Conservation (phyloP, 2,888 invertebrate species). For the Xestia sexstrigata region DNA sequence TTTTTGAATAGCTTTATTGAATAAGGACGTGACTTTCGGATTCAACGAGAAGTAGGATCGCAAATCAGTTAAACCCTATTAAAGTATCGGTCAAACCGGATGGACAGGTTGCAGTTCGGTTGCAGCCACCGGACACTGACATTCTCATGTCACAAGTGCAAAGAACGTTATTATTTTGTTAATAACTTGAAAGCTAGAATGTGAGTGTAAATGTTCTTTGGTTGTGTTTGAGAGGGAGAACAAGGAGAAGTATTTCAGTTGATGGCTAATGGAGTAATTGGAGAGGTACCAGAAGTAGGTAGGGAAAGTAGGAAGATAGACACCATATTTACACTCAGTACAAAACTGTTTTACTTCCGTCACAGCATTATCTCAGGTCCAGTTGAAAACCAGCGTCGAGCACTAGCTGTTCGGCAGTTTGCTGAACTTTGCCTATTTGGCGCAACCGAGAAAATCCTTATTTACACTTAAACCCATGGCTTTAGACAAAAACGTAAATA, state of each 20-base stretch:
- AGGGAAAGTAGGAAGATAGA: neutral
- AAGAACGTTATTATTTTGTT: no score
- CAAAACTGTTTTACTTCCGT: neutral
- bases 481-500: no score
- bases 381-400: neutral
- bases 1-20: conserved; percentile 12
- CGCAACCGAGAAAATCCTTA: neutral
- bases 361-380: neutral
- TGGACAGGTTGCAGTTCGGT: neutral
- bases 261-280: neutral
- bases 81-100: no score
- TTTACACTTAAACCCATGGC: no score
- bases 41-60: neutral
- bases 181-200: no score
- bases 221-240: no score
- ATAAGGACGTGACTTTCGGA: neutral
- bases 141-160: neutral
- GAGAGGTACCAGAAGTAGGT: neutral
- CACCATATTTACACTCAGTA: neutral
- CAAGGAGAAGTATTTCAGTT: no score
- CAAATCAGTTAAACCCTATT: neutral
- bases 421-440: neutral
- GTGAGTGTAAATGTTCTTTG: no score
- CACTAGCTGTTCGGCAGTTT: neutral
- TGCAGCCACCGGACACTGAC: neutral